Base-by-base conservation (phyloP, 2,888 invertebrate species). In the Xanthia togata region DNA sequence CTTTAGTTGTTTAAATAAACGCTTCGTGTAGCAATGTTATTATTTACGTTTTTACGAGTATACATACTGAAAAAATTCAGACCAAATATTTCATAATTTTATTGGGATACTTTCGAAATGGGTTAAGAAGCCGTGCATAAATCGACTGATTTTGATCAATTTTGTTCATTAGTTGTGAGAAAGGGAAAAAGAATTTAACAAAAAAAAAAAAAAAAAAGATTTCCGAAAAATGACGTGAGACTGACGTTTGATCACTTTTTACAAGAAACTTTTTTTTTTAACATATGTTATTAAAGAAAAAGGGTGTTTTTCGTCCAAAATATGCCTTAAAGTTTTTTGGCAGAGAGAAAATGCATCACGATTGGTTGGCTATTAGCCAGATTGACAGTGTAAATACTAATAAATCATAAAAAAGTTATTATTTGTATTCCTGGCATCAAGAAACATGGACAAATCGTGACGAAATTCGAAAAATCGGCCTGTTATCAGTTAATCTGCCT, bases 401-500 rank as follows among this genome's bases (percentile, higher is more conserved):
- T 26, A 65, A 35, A 17, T 62, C 14, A 65, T 41, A 3, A 20
- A 31, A 20, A 44, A 31, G 26, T 8, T 2, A 23, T 47, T 0
- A 20, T 8, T 65, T 31, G 23, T 70, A 31, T 44, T 35, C 20
- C 11, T 35, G 1, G 2, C 57, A 31, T 50, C 31, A 0, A 14
- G 12, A 60, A 53, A 53, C 11, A 11, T 77, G 17, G 44, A 26
- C 26, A 73, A 65, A 35, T 26, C 17, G 55, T 44, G 67, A 35
- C 17, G 12, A 8, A 68, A 64, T 77, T 47, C 4, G 1, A 35
- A 78, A 83, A 83, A 63, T 17, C 55, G 67, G 23, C 60, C 35
- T 53, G 14, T 67, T 60, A 69, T 81, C 83, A 78, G n/a, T 47
- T 71, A 71, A 78, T 81, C 83, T 83, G 35, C n/a, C 59, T 71